Percentiles rank a stretch among this genome's conserved stretches.
phyloP scores from a whole-genome alignment of 2,797 vertebrate genomes.

The Austrolebias charrua region DNA sequence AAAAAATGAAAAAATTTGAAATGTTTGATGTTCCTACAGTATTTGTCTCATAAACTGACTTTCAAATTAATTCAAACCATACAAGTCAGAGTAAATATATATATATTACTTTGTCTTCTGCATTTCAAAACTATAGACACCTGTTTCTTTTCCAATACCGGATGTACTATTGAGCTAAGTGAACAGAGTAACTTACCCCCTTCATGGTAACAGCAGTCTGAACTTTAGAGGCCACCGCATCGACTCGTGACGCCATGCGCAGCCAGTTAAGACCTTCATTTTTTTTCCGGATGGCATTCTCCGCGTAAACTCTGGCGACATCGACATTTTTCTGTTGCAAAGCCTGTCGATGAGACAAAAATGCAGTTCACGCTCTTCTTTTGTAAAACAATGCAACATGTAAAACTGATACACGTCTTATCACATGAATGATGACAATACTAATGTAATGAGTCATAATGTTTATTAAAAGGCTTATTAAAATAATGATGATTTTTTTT shows the following conservation, averaged over 20 bases:
- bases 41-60: too few species aligned
- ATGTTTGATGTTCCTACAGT: too few species aligned
- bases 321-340: slow-evolving; percentile 97
- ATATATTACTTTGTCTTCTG: too few species aligned
- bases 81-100: too few species aligned
- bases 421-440: not conserved
- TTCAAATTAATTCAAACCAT: too few species aligned
- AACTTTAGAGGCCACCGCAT: slow-evolving; percentile 95
- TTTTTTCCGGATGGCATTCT: slow-evolving; percentile 95
- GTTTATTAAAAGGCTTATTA: not conserved
- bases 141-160: too few species aligned
- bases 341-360: slow-evolving; percentile 75
- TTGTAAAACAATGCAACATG: not conserved
- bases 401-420: not conserved
- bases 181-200: slow-evolving; percentile 77
- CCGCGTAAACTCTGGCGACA: slow-evolving; percentile 90
- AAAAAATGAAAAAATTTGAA: not conserved
- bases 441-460: not conserved
- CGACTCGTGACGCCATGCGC: slow-evolving; percentile 91
- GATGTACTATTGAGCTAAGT: not conserved
- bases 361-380: not conserved
- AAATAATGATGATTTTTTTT: not conserved
- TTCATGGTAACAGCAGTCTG: slow-evolving; percentile 98
- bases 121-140: too few species aligned
- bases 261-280: slow-evolving; percentile 95